Base-by-base conservation (phyloP, 1,140 invertebrate genomes). In the Zaprionus vittiger region DNA sequence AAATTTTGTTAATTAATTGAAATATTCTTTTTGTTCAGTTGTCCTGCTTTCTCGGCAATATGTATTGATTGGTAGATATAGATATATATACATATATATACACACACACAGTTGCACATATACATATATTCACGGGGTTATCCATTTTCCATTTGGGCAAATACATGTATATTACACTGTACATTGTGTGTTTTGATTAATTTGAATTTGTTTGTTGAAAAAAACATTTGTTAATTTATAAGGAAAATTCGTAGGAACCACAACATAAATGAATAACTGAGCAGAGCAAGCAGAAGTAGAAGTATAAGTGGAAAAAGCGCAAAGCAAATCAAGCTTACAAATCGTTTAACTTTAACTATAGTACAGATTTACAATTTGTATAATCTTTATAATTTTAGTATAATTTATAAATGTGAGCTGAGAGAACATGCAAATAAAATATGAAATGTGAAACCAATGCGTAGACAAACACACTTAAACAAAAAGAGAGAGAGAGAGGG, bases 41-140 rank as follows among this genome's bases (percentile, higher is more conserved):
- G 89, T 92, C 91, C 91, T 92, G 91, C 91, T 92, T 92, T 92
- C 91, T 92, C 91, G 91, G 91, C 91, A 83, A 83, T 77, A 77
- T 71, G 77, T 56, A 71, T 82, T 80, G 34, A 84, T 77, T 83
- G 17, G 28, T 57, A 34, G 54, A 31, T 68, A 64, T 65, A 74
- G 41, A 34, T 41, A 41, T 41, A 44, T 44, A 17, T 44, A 9
- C 2, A n/a, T 17, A 44, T n/a, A 44, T 6, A 41, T 52, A 31
- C 67, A 81, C 73, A 71, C 59, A 61, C 66, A 73, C 44, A 57
- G 54, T 61, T 64, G 65, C 38, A 69, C 37, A 69, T 34, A 24
- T 24, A 24, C 79, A 79, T 79, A 79, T 79, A 79, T 76, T 78
- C 73, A 72, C 77, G 63, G 38, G 4, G 69, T 67, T 55, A 57